Base-by-base conservation (phyloP, 2,797 vertebrate species). In the Urocyon cinereoargenteus region DNA sequence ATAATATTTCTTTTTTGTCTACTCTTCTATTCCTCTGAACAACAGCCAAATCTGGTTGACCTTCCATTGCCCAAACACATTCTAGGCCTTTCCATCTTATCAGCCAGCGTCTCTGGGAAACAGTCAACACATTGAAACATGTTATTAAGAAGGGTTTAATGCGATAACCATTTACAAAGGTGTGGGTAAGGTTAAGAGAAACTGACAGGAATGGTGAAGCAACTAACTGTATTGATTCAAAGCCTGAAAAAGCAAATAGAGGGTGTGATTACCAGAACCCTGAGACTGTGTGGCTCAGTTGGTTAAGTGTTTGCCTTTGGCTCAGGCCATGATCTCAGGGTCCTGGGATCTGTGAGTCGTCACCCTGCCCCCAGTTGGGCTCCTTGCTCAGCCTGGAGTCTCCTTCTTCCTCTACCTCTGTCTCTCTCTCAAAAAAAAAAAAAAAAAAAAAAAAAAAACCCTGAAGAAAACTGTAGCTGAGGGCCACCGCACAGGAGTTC, bases 361-460 rank as follows among this genome's bases (percentile, higher is more conserved):
- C 40, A 45, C 40, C 40, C 7, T 0, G 8, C n/a, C n/a, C 16
- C 0, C 0, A 3, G 2, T 5, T 4, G 18, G n/a, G 66, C n/a
- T 68, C n/a, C n/a, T 18, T 68, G n/a, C n/a, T 34, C n/a, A 4
- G 18, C 18, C 16, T 16, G 66, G 66, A 18, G 3, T 68, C n/a
- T 68, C 8, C 66, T 34, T 34, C n/a, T 68, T 18, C 4, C n/a
- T 34, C 61, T 64, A 16, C 31, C 31, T 13, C 64, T 66, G 62
- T 31, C 64, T n/a, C 16, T 66, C 31, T 18, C 31, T 10, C 3
- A 68, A 34, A 68, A 31, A 66, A 31, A n/a, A 31, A n/a, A 66
- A n/a, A 66, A 66, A n/a, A 66, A 31, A 64, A 28, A 28, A 5
- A 64, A n/a, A 66, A 64, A n/a, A 8, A n/a, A 19, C 66, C 66